These are phyloP conservation scores for Macheiramphus alcinus DNA, from an alignment of 2,113 vertebrate genomes.

Conservation along the genomic window DNA sequence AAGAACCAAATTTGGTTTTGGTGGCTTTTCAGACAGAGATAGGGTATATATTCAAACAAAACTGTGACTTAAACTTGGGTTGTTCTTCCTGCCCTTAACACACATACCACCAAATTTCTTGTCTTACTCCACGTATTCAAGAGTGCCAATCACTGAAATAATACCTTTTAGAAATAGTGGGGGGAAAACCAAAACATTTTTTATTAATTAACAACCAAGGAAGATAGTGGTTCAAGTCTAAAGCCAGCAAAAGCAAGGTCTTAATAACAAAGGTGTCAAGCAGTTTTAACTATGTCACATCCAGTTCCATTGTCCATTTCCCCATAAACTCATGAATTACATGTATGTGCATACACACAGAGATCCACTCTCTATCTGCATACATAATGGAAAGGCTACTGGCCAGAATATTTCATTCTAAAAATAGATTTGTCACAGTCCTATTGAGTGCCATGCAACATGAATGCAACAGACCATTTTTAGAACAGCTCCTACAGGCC, in stretches of 20 bases:
- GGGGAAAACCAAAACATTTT: neutral
- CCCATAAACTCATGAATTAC: neutral
- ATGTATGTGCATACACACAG: neutral
- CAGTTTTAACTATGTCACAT: neutral
- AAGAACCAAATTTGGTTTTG: constrained; percentile 16
- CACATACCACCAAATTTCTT: neutral
- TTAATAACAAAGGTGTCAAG: neutral
- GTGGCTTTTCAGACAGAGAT: constrained; percentile 7
- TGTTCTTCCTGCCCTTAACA: neutral
- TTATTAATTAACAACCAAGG: neutral
- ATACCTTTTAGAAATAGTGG: neutral
- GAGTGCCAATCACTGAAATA: neutral
- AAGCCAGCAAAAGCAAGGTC: constrained; percentile 37
- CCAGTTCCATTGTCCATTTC: constrained; percentile 32
- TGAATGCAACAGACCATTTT: neutral
- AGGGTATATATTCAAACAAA: neutral
- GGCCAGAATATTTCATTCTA: neutral
- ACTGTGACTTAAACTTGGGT: neutral
- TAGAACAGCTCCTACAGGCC: neutral
- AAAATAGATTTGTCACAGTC: neutral
- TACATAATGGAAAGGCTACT: neutral
- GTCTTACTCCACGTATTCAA: neutral
- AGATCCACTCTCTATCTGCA: neutral
- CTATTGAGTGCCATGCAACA: neutral
- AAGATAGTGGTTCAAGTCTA: neutral